Base-by-base conservation (phyloP, 2,888 invertebrate genomes). In the Diaphora mendica region DNA sequence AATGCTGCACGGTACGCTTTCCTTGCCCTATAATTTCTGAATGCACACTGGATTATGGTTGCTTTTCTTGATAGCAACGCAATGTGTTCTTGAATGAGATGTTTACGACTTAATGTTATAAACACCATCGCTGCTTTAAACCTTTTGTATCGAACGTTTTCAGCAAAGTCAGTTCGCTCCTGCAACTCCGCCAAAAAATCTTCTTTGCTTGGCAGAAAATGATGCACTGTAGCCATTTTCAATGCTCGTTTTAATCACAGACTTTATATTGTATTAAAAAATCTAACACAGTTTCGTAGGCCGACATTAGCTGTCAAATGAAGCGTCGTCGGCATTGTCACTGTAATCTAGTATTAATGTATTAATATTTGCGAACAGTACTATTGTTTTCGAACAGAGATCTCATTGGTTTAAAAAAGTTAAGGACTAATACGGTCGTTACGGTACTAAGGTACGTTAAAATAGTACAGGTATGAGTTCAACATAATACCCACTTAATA, bases 11-110 rank as follows among this genome's bases (percentile, higher is more conserved):
- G 87, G 64, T 90, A 92, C 11, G 85, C 87, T 82, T 91, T 92
- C 15, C 91, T 86, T 17, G 94, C 94, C 78, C 75, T 77, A 62
- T 94, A 91, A 17, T 88, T 70, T 83, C 94, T 91, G 75, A 91
- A 94, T 0, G 94, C 94, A 67, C 93, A 92, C 79, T 95, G 95
- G 80, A 95, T 95, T 23, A 80, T 92, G 3, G 77, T 90, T 5
- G 95, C 95, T 70, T 95, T 93, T 68, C 87, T 82, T 9, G 92
- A 87, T 51, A 95, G 82, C 93, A 93, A 92, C 2, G 90, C 89
- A 20, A 95, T 77, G 75, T 95, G 91, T 75, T 92, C 93, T 66
- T 93, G 89, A 39, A 94, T 93, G 70, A 94, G 82, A 77, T 92
- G 90, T 1, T 93, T 94, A 71, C 95, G 89, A 33, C 87, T 82